Evolutionary conservation across 2,888 invertebrate species (phyloP).

Genomic region (Cabera pusaria): DNA sequence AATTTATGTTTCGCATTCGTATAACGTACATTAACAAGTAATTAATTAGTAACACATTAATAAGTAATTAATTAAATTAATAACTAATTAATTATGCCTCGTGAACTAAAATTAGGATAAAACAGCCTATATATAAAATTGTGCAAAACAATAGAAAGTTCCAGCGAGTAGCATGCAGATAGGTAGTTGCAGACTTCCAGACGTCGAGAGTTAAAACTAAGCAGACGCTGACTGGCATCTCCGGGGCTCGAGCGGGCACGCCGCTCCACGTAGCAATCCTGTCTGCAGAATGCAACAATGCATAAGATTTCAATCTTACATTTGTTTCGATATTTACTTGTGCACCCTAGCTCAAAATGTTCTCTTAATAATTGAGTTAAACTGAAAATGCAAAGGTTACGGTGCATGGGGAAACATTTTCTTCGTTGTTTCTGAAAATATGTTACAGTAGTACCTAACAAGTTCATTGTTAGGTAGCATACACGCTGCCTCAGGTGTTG

Average conservation of each 20-base stretch:
- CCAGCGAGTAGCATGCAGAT: slow-evolving; percentile 33
- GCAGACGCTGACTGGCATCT: slow-evolving; percentile 77
- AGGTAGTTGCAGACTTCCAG: slow-evolving; percentile 38
- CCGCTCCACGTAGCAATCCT: slow-evolving; percentile 67
- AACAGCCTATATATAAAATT: no score
- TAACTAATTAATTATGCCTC: no score
- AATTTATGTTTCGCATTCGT: slow-evolving; percentile 6
- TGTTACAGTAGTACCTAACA: slow-evolving; percentile 26
- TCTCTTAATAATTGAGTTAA: slow-evolving; percentile 12
- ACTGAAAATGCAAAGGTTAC: slow-evolving; percentile 1
- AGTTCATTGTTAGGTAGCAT: slow-evolving; percentile 45
- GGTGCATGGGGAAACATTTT: slow-evolving; percentile 1
- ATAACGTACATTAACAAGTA: no score
- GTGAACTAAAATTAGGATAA: no score
- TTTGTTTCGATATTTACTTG: slow-evolving; percentile 49
- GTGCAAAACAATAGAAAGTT: slow-evolving; percentile 20
- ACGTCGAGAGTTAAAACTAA: slow-evolving; percentile 63
- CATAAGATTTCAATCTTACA: slow-evolving; percentile 77
- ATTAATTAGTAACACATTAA: no score
- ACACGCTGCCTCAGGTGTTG: slow-evolving; percentile 65
- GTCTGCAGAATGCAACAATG: slow-evolving; percentile 78
- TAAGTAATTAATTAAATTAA: no score
- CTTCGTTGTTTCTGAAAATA: slow-evolving; percentile 19
- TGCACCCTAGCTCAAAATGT: slow-evolving; percentile 19
- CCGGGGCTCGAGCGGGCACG: slow-evolving; percentile 70